These are phyloP conservation scores for Linyphia triangularis DNA, from an alignment of 2,888 invertebrate genomes.

Conservation along the genomic window DNA sequence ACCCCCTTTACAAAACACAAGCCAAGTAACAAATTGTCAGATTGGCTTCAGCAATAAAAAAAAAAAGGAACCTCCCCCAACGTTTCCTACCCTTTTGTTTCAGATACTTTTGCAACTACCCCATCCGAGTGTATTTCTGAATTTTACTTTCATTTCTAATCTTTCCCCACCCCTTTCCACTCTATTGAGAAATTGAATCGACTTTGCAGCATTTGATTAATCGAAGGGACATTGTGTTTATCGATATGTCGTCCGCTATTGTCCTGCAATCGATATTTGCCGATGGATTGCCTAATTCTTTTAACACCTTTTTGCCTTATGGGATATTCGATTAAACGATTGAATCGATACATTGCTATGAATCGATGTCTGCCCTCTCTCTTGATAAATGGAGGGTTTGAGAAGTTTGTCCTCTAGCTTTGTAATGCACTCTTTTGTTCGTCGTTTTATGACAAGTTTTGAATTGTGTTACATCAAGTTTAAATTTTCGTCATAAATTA, in stretches of 20 bases:
- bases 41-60: conserved; percentile 53
- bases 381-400: conserved; percentile 67
- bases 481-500: not conserved
- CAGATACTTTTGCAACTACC: conserved; percentile 6
- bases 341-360: conserved; percentile 65
- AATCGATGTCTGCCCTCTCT: conserved; percentile 61
- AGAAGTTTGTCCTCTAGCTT: conserved; percentile 25
- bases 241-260: conserved; percentile 73
- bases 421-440: conserved; percentile 2
- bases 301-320: conserved; percentile 75
- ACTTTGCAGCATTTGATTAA: conserved; percentile 70
- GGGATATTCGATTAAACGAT: conserved; percentile 74
- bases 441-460: conserved; percentile 7
- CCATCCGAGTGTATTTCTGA: conserved; percentile 37
- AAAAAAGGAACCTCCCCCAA: conserved; percentile 22
- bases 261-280: conserved; percentile 59
- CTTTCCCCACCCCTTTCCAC: conserved; percentile 13
- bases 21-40: conserved; percentile 69
- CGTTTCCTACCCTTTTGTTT: conserved; percentile 48
- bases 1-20: conserved; percentile 12
- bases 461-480: conserved; percentile 13
- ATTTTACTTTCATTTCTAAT: conserved; percentile 57
- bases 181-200: conserved; percentile 56
- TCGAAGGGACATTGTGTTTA: conserved; percentile 73
- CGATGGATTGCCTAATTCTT: conserved; percentile 75